Evolutionary conservation across 2,113 vertebrate genomes (phyloP).

Genomic region (Pterophyllum scalare): DNA sequence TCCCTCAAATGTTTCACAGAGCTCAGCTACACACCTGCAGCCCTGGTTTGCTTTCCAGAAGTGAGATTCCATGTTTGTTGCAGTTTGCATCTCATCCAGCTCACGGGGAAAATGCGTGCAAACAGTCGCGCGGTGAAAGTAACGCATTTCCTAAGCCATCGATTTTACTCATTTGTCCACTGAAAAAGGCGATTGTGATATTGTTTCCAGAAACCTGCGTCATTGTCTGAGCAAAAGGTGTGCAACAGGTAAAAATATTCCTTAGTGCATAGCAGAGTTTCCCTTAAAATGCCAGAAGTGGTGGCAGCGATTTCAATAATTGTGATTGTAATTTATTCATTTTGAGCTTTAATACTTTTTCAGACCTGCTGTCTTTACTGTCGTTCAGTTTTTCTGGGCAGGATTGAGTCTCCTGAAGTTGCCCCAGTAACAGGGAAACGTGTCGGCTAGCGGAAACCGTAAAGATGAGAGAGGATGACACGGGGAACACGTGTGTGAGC

Average conservation of each 20-base stretch:
- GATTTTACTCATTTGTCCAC: neutral
- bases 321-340: neutral
- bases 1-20: conserved; percentile 25
- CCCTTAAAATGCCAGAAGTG: neutral
- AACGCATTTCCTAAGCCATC: neutral
- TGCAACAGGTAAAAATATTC: neutral
- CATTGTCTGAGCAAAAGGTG: neutral
- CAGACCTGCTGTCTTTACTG: neutral
- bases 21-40: conserved; percentile 11
- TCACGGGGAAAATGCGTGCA: neutral
- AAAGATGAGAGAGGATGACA: conserved; percentile 57
- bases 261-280: neutral
- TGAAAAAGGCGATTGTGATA: neutral
- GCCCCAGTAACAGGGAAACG: conserved; percentile 56
- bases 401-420: conserved; percentile 42
- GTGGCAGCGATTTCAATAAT: neutral
- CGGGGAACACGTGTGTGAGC: conserved; percentile 15
- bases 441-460: conserved; percentile 54
- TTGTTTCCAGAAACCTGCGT: neutral
- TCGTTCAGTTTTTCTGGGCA: conserved; percentile 26
- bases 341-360: neutral
- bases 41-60: conserved; percentile 33
- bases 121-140: neutral
- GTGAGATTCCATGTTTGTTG: conserved; percentile 14
- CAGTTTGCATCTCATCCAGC: neutral